Base-by-base conservation (phyloP, 2,888 invertebrate species). In the Hypomecis atomaria region DNA sequence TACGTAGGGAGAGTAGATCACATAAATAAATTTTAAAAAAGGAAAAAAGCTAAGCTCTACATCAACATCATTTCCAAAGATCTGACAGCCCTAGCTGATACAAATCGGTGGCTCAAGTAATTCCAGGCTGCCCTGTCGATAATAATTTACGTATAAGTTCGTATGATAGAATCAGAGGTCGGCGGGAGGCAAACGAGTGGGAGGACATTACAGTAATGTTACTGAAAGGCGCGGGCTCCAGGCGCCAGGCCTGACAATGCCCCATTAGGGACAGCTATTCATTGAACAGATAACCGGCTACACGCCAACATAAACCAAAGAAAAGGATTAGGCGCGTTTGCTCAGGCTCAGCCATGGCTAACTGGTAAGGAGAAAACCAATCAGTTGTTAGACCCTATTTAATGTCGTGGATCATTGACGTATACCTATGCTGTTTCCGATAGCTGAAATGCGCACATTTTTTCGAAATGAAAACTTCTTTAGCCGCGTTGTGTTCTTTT, bases 231-330 rank as follows among this genome's bases (percentile, higher is more conserved):
- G 68, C 71, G 72, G 69, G 71, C 56, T 64, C 56, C 59, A 59
- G 78, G 79, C 81, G 82, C 81, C 82, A 76, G 70, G 72, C 75
- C 66, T 74, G 78, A 83, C 84, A 84, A 84, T 84, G 74, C 78
- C 66, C 82, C 78, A 83, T 84, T 84, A 82, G 66, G 76, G 67
- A 71, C 68, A 74, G 75, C 73, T 77, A 75, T 77, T 76, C 75
- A 79, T 72, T 69, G 75, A 71, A 70, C 73, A 72, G 75, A 69
- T 65, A 66, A 67, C 54, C 44, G 61, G 62, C 60, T 62, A 66
- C 66, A 67, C 58, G 55, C 61, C 57, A 53, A 58, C 60, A 66
- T 67, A 70, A 66, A 69, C 65, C 45, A 58, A 61, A 56, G 40
- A 43, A 60, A 53, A 33, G 58, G 23, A 62, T 55, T 48, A 58